Conservation (phyloP, 2,888 invertebrate genomes). For the Oeneis ivallda region DNA sequence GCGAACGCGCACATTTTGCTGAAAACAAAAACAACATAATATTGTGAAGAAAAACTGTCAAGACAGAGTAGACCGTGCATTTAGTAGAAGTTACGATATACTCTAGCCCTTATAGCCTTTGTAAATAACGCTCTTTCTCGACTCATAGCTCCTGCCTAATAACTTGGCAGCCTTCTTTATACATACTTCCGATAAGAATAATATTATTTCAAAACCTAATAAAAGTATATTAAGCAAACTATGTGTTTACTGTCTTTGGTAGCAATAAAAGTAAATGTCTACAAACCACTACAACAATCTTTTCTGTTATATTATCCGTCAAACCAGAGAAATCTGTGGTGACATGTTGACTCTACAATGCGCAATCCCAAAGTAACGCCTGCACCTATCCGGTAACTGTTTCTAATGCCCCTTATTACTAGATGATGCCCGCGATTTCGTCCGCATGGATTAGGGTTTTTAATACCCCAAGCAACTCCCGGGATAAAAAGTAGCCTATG, state of each 20-base stretch:
- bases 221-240: conserved; percentile 6
- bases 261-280: background rate
- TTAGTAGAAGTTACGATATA: conserved; percentile 71
- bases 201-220: conserved; percentile 62
- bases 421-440: no score
- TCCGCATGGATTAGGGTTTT: no score
- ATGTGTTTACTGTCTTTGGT: background rate
- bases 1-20: no score
- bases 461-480: no score
- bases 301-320: no score
- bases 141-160: conserved; percentile 71
- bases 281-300: background rate
- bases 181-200: conserved; percentile 76
- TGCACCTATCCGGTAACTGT: no score
- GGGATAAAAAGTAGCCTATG: no score
- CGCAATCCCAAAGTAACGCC: no score
- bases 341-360: no score
- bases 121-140: conserved; percentile 75
- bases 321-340: no score
- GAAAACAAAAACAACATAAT: no score
- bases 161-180: conserved; percentile 75
- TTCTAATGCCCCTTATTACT: no score
- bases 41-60: background rate
- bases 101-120: conserved; percentile 60
- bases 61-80: conserved; percentile 33